phyloP scores from a whole-genome alignment of 2,888 invertebrate species.

The Rhimphoctona megacephalus region DNA sequence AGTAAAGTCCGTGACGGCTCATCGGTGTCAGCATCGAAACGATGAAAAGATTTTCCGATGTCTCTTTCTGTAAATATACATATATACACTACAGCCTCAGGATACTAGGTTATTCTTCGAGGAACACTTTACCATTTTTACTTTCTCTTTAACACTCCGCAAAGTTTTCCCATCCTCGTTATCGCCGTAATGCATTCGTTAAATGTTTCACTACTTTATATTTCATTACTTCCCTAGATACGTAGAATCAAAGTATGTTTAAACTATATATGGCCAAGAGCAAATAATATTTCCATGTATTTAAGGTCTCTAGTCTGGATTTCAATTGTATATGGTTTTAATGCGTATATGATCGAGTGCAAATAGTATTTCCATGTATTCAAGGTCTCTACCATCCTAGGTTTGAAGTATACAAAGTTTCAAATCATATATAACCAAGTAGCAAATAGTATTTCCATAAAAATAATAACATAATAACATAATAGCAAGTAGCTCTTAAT shows the following conservation, averaged over 20 bases:
- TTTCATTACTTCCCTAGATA: neutral
- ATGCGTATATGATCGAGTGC: too few species aligned
- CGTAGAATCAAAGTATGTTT: neutral
- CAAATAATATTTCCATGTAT: too few species aligned
- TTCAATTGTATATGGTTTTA: too few species aligned
- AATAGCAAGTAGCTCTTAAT: too few species aligned
- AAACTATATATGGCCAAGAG: too few species aligned
- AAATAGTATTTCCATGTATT: too few species aligned
- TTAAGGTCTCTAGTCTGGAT: too few species aligned
- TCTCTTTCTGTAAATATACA: neutral
- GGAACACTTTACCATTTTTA: constrained; percentile 59
- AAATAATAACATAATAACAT: too few species aligned
- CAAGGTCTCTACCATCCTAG: too few species aligned
- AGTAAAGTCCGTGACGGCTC: constrained; percentile 53
- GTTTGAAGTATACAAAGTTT: too few species aligned
- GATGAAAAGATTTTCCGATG: constrained; percentile 42
- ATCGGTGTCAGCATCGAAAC: constrained; percentile 38
- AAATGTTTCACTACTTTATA: constrained; percentile 46
- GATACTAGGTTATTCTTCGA: constrained; percentile 30
- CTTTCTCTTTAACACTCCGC: constrained; percentile 57
- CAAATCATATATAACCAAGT: too few species aligned
- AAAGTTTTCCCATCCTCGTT: constrained; percentile 52
- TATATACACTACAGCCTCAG: constrained; percentile 1
- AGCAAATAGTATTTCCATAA: too few species aligned
- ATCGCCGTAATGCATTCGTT: constrained; percentile 55